Evolutionary conservation across 2,797 vertebrate species (phyloP).

Genomic region (Dermochelys coriacea): DNA sequence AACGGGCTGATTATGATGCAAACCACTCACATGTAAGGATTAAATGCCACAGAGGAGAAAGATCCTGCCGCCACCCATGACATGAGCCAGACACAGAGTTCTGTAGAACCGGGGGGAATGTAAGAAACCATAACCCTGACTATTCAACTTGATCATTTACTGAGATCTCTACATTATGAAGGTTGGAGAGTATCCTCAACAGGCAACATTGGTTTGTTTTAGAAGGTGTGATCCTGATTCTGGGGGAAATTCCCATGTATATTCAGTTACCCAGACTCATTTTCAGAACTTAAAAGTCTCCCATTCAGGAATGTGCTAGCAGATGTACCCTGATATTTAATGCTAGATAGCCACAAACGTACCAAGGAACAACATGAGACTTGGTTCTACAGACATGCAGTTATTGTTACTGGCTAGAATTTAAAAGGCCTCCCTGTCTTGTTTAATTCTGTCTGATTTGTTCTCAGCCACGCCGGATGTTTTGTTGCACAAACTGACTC

Average conservation of each 20-base stretch:
- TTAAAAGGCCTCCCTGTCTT: not conserved
- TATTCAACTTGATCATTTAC: not conserved
- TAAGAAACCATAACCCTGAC: not conserved
- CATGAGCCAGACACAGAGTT: not conserved
- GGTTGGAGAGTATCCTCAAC: not conserved
- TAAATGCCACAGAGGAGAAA: not conserved
- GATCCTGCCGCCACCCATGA: rapidly evolving
- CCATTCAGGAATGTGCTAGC: slow-evolving; percentile 47
- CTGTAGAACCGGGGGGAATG: not conserved
- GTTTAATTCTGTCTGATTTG: slow-evolving; percentile 26
- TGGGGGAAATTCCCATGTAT: slow-evolving; percentile 51
- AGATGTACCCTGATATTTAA: slow-evolving; percentile 66
- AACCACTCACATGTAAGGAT: not conserved
- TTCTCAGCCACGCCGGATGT: not conserved
- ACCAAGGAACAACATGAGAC: slow-evolving; percentile 50
- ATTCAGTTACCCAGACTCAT: slow-evolving; percentile 45
- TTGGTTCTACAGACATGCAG: slow-evolving; percentile 6
- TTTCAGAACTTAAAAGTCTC: slow-evolving; percentile 54
- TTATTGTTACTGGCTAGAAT: slow-evolving; percentile 23
- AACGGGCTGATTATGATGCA: not conserved
- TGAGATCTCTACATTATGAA: not conserved
- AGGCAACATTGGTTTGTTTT: not conserved
- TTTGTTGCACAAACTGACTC: slow-evolving; percentile 12
- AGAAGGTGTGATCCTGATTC: slow-evolving; percentile 29
- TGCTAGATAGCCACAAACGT: slow-evolving; percentile 37